phyloP scores from a whole-genome alignment of 2,113 vertebrate species.

The Phyllostomus discolor region DNA sequence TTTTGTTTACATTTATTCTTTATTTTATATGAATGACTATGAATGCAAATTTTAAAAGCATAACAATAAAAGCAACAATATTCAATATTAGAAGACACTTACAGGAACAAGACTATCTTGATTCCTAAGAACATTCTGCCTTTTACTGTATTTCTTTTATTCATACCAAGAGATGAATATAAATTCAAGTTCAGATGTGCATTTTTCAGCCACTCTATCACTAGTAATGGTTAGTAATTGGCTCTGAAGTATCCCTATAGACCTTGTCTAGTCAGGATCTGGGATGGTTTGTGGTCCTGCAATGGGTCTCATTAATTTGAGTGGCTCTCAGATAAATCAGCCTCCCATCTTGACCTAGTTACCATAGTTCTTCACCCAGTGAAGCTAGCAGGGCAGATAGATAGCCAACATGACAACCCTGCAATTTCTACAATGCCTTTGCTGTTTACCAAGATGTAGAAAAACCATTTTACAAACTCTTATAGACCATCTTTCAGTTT shows the following conservation, averaged over 20 bases:
- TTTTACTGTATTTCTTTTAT: neutral
- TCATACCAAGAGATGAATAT: neutral
- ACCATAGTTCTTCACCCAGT: neutral
- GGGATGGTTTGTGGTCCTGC: neutral
- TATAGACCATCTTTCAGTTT: neutral
- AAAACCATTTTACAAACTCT: neutral
- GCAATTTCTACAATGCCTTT: neutral
- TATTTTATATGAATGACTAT: slow-evolving; percentile 15
- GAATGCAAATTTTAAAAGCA: neutral
- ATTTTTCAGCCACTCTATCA: neutral
- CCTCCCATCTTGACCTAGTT: neutral
- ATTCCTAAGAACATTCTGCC: neutral
- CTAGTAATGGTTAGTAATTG: neutral
- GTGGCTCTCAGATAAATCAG: neutral
- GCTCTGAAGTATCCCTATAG: neutral
- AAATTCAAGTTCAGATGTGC: neutral
- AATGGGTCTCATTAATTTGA: neutral
- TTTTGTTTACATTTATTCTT: neutral
- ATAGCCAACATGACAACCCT: neutral
- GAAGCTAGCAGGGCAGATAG: neutral
- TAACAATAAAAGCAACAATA: neutral
- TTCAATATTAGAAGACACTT: neutral
- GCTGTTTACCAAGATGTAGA: neutral
- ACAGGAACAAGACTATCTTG: neutral
- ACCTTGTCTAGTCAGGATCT: neutral